phyloP scores from a whole-genome alignment of 2,113 vertebrate species.

The Charina bottae region DNA sequence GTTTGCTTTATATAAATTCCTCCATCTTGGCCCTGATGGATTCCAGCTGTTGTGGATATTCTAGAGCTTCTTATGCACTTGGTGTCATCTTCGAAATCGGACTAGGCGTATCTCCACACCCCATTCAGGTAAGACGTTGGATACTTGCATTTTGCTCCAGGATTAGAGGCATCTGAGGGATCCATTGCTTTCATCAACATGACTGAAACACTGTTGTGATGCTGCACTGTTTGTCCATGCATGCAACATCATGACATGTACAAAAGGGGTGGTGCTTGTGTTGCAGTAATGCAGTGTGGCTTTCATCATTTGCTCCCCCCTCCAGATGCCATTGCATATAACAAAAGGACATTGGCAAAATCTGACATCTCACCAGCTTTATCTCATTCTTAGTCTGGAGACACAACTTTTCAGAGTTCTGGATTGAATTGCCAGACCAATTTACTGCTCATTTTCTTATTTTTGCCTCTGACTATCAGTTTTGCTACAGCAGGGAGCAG shows the following conservation, averaged over 20 bases:
- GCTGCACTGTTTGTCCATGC: too few species aligned
- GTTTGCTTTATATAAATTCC: slow-evolving; percentile 63
- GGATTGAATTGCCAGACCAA: neutral
- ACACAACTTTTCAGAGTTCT: neutral
- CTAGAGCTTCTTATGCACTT: slow-evolving; percentile 87
- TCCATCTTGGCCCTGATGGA: slow-evolving; percentile 73
- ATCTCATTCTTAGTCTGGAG: neutral
- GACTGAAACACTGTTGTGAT: neutral
- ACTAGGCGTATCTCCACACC: slow-evolving; percentile 75
- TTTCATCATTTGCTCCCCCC: too few species aligned
- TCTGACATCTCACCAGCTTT: neutral
- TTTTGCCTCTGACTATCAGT: too few species aligned
- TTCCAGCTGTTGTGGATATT: slow-evolving; percentile 88
- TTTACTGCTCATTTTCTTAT: neutral
- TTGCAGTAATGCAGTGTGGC: too few species aligned
- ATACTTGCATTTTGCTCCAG: neutral
- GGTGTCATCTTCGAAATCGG: slow-evolving; percentile 84
- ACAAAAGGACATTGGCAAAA: neutral
- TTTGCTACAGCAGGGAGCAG: neutral
- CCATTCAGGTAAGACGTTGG: slow-evolving; percentile 75
- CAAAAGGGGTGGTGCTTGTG: too few species aligned
- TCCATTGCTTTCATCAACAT: neutral
- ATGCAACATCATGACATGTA: too few species aligned
- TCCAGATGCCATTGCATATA: too few species aligned
- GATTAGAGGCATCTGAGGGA: neutral